A percentile compares a stretch with the other conserved stretches of the same genome.
These are phyloP conservation scores for Fistularia commersonii DNA, from an alignment of 2,797 vertebrate species.

Conservation along the genomic window DNA sequence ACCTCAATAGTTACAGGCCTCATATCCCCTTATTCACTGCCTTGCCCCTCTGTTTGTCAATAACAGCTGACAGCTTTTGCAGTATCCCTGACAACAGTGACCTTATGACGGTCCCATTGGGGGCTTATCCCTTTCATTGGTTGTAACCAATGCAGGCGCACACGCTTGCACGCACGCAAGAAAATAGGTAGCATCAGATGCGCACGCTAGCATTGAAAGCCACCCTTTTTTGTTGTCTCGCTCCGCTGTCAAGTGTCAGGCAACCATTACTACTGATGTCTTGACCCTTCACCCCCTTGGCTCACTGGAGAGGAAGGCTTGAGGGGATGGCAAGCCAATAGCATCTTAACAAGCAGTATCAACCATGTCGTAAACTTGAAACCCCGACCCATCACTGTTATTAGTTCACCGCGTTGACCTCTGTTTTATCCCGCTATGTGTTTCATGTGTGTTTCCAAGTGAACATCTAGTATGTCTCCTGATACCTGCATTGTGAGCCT, in stretches of 20 bases:
- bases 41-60: constrained; percentile 36
- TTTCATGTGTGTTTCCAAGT: neutral
- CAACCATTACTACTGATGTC: constrained; percentile 61
- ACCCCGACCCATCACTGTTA: too few relatives aligned
- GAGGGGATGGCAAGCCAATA: constrained; percentile 30
- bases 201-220: constrained; percentile 7
- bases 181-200: constrained; percentile 2
- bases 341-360: constrained; percentile 24
- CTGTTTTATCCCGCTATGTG: neutral
- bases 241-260: constrained; percentile 71
- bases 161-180: constrained; percentile 2
- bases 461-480: neutral
- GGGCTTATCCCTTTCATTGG: constrained; percentile 21
- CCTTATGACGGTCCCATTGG: constrained; percentile 39
- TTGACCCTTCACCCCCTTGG: constrained; percentile 64
- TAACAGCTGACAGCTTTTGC: constrained; percentile 37
- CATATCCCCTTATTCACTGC: constrained; percentile 26
- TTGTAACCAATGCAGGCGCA: neutral
- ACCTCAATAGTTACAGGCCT: constrained; percentile 27
- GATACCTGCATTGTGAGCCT: constrained; percentile 2
- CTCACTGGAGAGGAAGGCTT: constrained; percentile 46
- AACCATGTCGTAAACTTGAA: constrained; percentile 10
- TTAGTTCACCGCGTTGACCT: neutral
- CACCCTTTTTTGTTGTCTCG: constrained; percentile 17
- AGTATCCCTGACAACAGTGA: constrained; percentile 54